These are phyloP conservation scores for Scolopax mira DNA, from an alignment of 2,113 vertebrate genomes.

Conservation along the genomic window DNA sequence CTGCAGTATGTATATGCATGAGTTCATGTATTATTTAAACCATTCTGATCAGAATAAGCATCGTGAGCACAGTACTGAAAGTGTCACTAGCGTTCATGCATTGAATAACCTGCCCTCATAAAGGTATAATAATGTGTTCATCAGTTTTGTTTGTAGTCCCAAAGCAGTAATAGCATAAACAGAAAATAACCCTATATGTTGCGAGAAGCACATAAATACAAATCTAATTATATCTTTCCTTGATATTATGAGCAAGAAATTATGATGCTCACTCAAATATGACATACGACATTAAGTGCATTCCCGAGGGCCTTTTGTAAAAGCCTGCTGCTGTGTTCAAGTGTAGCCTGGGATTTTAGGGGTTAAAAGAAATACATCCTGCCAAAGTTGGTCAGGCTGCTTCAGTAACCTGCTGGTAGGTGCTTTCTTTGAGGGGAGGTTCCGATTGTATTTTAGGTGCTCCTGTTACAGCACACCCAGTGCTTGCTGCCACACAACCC, in stretches of 20 bases:
- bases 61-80: conserved; percentile 44
- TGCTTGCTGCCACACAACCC: background rate
- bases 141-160: conserved; percentile 52
- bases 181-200: conserved; percentile 41
- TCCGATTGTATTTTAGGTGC: background rate
- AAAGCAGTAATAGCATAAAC: conserved; percentile 66
- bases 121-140: conserved; percentile 54
- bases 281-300: background rate
- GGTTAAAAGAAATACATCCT: background rate
- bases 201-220: conserved; percentile 63
- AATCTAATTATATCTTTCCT: conserved; percentile 68
- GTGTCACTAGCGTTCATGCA: conserved; percentile 27
- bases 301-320: background rate
- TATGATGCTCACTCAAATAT: conserved; percentile 31
- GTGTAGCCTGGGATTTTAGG: background rate
- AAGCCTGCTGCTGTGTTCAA: background rate
- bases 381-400: background rate
- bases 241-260: conserved; percentile 59
- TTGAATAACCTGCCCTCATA: conserved; percentile 52
- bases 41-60: conserved; percentile 60
- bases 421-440: background rate
- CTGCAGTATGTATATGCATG: conserved; percentile 54
- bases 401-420: background rate
- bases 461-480: background rate
- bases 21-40: conserved; percentile 73